These are phyloP conservation scores for Cotesia chilonis DNA, from an alignment of 1,140 invertebrate species.

Conservation along the genomic window DNA sequence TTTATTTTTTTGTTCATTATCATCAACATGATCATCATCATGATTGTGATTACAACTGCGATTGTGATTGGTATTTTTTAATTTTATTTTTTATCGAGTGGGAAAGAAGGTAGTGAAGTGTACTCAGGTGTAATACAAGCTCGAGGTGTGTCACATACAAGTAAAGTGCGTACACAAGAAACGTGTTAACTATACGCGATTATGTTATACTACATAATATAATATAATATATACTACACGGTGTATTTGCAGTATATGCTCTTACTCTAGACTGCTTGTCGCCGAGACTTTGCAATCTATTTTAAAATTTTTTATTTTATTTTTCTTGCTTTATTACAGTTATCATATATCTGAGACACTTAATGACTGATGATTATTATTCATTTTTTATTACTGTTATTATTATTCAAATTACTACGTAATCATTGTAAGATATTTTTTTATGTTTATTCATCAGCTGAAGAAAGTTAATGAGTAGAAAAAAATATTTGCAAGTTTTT, in stretches of 20 bases:
- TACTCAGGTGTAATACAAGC: constrained; percentile 40
- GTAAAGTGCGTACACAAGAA: constrained; percentile 23
- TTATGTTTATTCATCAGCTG: no score
- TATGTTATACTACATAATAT: no score
- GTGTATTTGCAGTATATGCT: not conserved
- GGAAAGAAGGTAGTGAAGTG: constrained; percentile 21
- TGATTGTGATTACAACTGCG: no score
- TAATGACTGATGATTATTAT: no score
- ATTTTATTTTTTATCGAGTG: not conserved
- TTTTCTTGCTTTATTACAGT: constrained; percentile 21
- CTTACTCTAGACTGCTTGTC: constrained; percentile 50
- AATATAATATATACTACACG: not conserved
- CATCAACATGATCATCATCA: no score
- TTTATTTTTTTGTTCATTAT: no score
- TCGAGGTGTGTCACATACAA: constrained; percentile 30
- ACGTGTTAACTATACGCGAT: not conserved
- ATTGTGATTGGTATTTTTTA: no score
- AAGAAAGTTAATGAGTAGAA: no score
- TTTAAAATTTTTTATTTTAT: constrained; percentile 35
- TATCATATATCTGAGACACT: not conserved
- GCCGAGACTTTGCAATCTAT: constrained; percentile 43
- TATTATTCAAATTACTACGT: no score
- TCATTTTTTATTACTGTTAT: no score
- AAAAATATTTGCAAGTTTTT: no score
- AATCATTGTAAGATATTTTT: no score